Percentiles rank a stretch among this genome's conserved stretches.
Evolutionary conservation across 2,797 vertebrate species (phyloP).

Genomic region (Takifugu ocellatus): DNA sequence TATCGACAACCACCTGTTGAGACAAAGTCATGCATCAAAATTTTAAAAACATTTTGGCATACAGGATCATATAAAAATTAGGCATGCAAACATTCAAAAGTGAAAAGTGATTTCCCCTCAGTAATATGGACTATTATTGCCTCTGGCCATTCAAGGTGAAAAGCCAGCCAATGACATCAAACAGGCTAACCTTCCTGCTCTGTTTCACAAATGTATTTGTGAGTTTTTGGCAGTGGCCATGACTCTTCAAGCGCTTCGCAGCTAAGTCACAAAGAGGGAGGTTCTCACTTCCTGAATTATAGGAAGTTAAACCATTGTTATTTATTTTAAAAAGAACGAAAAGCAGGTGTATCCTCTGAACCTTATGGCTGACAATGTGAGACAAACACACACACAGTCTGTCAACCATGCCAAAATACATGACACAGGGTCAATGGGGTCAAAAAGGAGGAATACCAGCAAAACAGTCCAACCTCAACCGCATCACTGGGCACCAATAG

Average conservation of each 20-base stretch:
- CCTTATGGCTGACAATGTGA: constrained; percentile 22
- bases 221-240: constrained; percentile 69
- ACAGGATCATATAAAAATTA: not conserved
- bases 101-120: constrained; percentile 14
- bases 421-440: constrained; percentile 6
- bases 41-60: too few relatives aligned
- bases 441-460: constrained; percentile 16
- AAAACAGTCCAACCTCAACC: constrained; percentile 11
- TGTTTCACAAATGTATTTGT: constrained; percentile 32
- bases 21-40: constrained; percentile 5
- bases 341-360: constrained; percentile 87
- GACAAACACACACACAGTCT: constrained; percentile 10
- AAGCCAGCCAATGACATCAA: constrained; percentile 36
- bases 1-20: constrained; percentile 94
- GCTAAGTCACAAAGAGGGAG: constrained; percentile 46
- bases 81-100: constrained; percentile 1
- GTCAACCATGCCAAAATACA: constrained; percentile 14
- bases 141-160: constrained; percentile 29
- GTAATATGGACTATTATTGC: not conserved
- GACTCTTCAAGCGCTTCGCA: constrained; percentile 31
- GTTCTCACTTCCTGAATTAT: constrained; percentile 78
- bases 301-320: constrained; percentile 82
- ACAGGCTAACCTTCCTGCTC: constrained; percentile 19
- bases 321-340: constrained; percentile 31
- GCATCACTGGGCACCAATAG: not conserved